These are phyloP conservation scores for Spodoptera frugiperda DNA, from an alignment of 1,140 invertebrate species.

Conservation along the genomic window DNA sequence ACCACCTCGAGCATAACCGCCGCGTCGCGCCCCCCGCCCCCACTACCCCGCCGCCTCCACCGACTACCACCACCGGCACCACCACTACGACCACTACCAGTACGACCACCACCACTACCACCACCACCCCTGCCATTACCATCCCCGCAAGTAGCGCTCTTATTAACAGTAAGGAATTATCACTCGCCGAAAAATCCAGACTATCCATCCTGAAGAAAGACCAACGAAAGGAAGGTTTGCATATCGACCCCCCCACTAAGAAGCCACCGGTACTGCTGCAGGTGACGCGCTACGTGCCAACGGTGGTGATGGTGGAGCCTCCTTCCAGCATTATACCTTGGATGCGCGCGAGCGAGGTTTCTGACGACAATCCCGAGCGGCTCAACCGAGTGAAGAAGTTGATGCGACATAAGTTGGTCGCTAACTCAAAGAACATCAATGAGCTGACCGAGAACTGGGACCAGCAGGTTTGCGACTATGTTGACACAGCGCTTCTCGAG, in stretches of 20 bases:
- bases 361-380: constrained; percentile 63
- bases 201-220: constrained; percentile 75
- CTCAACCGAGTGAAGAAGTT: constrained; percentile 64
- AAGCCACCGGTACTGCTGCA: constrained; percentile 78
- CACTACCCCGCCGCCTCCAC: background rate
- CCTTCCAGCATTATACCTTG: constrained; percentile 46
- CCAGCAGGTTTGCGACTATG: constrained; percentile 76
- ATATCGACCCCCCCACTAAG: constrained; percentile 50
- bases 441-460: constrained; percentile 78
- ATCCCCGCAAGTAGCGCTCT: background rate
- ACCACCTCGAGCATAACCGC: background rate
- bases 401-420: constrained; percentile 72
- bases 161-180: constrained; percentile 55
- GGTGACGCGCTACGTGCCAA: constrained; percentile 67
- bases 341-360: constrained; percentile 55
- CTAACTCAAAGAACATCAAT: constrained; percentile 64
- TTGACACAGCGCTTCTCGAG: constrained; percentile 68
- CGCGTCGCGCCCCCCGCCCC: background rate
- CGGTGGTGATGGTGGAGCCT: constrained; percentile 72
- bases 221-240: constrained; percentile 63
- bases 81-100: background rate
- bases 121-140: constrained; percentile 16
- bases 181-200: constrained; percentile 73
- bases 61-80: background rate
- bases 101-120: constrained; percentile 1